Conservation (phyloP, 2,888 invertebrate genomes). For the Hirtodrosophila confusa region DNA sequence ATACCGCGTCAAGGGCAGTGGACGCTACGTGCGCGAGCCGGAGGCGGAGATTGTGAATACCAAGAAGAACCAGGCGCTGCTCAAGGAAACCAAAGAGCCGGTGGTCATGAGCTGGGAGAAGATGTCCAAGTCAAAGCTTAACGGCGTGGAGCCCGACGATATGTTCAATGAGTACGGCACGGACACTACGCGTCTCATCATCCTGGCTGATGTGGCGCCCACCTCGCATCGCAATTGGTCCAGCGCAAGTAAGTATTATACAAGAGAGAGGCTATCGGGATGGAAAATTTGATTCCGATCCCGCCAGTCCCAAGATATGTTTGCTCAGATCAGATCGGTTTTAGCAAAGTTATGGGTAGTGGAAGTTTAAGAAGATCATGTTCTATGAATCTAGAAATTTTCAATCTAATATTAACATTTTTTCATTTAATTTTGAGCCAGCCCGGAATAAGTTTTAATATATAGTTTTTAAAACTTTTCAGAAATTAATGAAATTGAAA, state of each 20-base stretch:
- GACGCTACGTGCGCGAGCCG: constrained; percentile 90
- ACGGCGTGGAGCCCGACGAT: constrained; percentile 96
- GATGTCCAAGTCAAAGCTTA: constrained; percentile 99
- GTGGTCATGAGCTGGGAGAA: constrained; percentile 95
- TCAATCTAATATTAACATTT: too few relatives aligned
- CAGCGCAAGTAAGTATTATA: constrained; percentile 88
- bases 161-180: constrained; percentile 92
- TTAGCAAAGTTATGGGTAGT: too few relatives aligned
- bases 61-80: constrained; percentile 87
- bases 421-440: too few relatives aligned
- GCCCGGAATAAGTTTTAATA: too few relatives aligned
- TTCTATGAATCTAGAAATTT: too few relatives aligned
- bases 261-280: too few relatives aligned
- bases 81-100: constrained; percentile 87
- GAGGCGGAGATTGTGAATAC: constrained; percentile 87
- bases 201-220: constrained; percentile 95
- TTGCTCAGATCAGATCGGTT: too few relatives aligned
- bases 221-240: constrained; percentile 96
- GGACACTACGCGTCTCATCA: constrained; percentile 95
- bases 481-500: too few relatives aligned
- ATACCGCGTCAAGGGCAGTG: constrained; percentile 89
- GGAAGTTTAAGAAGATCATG: too few relatives aligned
- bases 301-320: too few relatives aligned
- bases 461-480: too few relatives aligned
- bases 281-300: too few relatives aligned